These are phyloP conservation scores for Palythoa grandis DNA, from an alignment of 92 coral and sea anemone genomes.

Conservation along the genomic window DNA sequence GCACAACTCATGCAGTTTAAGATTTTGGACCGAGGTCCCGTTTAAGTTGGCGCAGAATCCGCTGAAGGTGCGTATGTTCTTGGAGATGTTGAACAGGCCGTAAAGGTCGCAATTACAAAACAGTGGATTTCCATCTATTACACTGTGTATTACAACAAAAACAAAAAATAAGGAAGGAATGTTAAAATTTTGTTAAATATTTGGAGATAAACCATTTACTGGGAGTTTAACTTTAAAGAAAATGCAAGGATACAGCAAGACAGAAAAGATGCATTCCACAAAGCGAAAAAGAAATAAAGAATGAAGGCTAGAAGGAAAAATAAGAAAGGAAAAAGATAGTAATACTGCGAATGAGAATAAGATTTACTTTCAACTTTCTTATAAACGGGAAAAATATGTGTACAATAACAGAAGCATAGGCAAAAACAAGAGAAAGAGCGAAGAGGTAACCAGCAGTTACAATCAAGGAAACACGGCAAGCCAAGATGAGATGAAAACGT, in stretches of 20 bases:
- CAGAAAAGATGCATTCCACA: background rate
- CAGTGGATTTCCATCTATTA: constrained; percentile 72
- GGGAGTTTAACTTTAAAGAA: background rate
- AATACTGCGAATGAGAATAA: too few species aligned
- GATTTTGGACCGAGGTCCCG: constrained; percentile 52
- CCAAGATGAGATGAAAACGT: background rate
- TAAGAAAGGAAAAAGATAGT: background rate
- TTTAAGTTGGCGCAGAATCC: constrained; percentile 73
- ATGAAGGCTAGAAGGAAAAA: background rate
- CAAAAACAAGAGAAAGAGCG: too few species aligned
- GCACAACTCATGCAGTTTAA: constrained; percentile 81
- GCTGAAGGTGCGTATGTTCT: constrained; percentile 50
- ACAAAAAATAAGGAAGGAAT: background rate
- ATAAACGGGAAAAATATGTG: background rate
- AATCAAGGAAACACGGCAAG: background rate
- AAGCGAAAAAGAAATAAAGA: background rate
- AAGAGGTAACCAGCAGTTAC: too few species aligned
- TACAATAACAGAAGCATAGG: too few species aligned
- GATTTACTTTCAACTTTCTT: too few species aligned
- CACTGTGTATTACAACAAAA: constrained; percentile 34
- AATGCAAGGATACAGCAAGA: background rate
- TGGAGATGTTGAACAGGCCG: constrained; percentile 63
- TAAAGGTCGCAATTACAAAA: constrained; percentile 79
- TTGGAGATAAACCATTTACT: background rate
- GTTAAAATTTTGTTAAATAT: background rate